phyloP scores from a whole-genome alignment of 2,888 invertebrate species.

The Macroteleia sp. region DNA sequence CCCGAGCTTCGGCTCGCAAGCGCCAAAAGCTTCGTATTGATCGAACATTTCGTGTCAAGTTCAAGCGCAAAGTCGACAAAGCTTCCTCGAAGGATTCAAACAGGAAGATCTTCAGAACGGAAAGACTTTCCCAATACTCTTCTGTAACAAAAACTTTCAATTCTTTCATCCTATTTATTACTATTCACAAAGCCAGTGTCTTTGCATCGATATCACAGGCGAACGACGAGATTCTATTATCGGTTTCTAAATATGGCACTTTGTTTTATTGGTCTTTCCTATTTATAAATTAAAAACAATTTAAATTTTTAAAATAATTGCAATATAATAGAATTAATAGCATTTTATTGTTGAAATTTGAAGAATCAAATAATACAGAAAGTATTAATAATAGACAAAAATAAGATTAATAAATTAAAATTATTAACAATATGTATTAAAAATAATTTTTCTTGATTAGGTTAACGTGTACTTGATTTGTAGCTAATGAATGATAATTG shows the following conservation, averaged over 20 bases:
- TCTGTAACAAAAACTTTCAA: constrained; percentile 5
- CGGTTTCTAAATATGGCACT: background rate
- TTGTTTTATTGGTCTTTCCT: background rate
- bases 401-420: too few species aligned
- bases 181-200: constrained; percentile 19
- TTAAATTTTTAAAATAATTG: too few species aligned
- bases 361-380: too few species aligned
- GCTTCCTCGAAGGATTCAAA: constrained; percentile 32
- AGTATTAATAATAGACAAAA: too few species aligned
- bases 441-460: too few species aligned
- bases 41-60: constrained; percentile 82
- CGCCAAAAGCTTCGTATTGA: constrained; percentile 80
- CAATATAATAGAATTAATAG: too few species aligned
- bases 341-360: too few species aligned
- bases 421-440: too few species aligned
- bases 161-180: constrained; percentile 23
- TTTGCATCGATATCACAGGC: constrained; percentile 16
- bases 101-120: constrained; percentile 9
- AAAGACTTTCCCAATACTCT: constrained; percentile 23
- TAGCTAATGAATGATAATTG: too few species aligned
- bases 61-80: constrained; percentile 76
- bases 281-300: too few species aligned
- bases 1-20: constrained; percentile 73
- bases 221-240: too few species aligned
- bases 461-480: too few species aligned